phyloP scores from a whole-genome alignment of 2,888 invertebrate species.

The Kryphioiulus occultus region DNA sequence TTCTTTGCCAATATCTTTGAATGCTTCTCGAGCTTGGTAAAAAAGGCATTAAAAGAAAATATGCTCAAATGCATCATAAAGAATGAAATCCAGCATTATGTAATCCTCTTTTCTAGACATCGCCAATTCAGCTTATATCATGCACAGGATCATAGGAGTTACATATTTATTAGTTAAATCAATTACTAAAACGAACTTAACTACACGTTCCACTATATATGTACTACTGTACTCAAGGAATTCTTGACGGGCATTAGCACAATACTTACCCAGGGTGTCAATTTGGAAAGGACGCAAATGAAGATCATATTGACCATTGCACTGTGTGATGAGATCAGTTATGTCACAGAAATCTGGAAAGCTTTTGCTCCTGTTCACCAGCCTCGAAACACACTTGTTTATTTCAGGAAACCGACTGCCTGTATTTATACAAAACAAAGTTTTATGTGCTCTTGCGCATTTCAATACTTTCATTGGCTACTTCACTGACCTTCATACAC shows the following conservation, averaged over 20 bases:
- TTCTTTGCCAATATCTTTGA: conserved; percentile 27
- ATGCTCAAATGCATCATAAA: no score
- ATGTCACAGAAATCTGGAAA: conserved; percentile 35
- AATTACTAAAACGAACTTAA: no score
- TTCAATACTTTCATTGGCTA: no score
- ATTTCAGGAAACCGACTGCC: not conserved
- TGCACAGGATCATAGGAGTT: no score
- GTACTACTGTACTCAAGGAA: no score
- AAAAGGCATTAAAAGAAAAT: not conserved
- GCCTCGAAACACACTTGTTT: not conserved
- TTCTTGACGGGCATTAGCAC: no score
- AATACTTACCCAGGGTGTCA: not conserved
- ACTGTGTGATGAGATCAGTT: not conserved
- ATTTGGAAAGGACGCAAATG: not conserved
- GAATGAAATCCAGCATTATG: no score
- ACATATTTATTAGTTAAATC: no score
- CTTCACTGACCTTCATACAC: not conserved
- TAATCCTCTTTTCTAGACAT: no score
- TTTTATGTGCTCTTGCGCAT: not conserved
- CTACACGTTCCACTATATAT: no score
- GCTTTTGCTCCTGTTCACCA: not conserved
- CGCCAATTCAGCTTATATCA: no score
- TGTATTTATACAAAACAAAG: not conserved
- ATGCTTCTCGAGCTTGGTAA: not conserved
- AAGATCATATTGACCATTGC: conserved; percentile 9